These are phyloP conservation scores for Subanguina moxae DNA, from an alignment of 1,140 invertebrate genomes.

Conservation along the genomic window DNA sequence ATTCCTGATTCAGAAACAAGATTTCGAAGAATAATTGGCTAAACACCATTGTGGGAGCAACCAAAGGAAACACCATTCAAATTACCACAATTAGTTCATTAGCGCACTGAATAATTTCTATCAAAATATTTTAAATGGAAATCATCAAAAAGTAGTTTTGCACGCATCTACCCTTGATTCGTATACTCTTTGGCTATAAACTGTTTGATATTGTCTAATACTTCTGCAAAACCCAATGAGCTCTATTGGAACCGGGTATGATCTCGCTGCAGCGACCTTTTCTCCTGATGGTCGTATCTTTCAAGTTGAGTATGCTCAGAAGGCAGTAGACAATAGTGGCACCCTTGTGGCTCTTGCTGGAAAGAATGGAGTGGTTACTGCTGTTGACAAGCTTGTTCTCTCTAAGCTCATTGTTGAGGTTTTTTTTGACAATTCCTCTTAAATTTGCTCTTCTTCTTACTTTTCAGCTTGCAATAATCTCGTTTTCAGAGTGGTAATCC, in stretches of 20 bases:
- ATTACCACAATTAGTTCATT: neutral
- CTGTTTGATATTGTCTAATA: slow-evolving; percentile 59
- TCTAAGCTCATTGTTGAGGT: slow-evolving; percentile 71
- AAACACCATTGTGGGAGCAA: no score
- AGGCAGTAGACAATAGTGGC: slow-evolving; percentile 97
- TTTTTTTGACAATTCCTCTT: neutral
- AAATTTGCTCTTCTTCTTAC: slow-evolving; percentile 12
- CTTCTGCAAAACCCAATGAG: slow-evolving; percentile 68
- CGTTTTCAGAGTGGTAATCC: slow-evolving; percentile 70
- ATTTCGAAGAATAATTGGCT: no score
- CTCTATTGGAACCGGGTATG: slow-evolving; percentile 85
- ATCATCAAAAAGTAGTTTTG: neutral
- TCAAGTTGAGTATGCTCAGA: slow-evolving; percentile 91
- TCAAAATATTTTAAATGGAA: neutral
- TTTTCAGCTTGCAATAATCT: neutral
- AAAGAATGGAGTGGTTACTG: slow-evolving; percentile 93
- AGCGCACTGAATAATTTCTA: no score
- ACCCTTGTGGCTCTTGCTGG: slow-evolving; percentile 88
- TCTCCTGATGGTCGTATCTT: slow-evolving; percentile 80
- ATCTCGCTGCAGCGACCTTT: slow-evolving; percentile 98
- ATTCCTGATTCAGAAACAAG: no score
- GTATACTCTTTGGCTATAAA: neutral
- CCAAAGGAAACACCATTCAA: neutral
- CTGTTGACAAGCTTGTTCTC: slow-evolving; percentile 93
- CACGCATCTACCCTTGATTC: neutral